Evolutionary conservation across 2,113 vertebrate genomes (phyloP).

Genomic region (Heteronetta atricapilla): DNA sequence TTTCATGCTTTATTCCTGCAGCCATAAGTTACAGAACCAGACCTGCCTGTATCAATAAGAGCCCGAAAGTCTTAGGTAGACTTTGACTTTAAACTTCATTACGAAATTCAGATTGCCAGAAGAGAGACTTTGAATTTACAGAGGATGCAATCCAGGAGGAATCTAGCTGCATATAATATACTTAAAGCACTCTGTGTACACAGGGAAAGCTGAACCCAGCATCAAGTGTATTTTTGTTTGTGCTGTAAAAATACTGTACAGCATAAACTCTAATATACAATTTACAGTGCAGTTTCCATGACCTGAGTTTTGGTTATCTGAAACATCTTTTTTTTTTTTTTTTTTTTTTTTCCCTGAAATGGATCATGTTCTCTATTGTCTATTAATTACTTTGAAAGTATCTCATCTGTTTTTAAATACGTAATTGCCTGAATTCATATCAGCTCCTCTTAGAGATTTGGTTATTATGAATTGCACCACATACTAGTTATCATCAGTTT

Average conservation of each 20-base stretch:
- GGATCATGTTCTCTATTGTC: neutral
- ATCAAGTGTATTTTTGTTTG: neutral
- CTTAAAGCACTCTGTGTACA: neutral
- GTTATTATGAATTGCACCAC: neutral
- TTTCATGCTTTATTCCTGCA: neutral
- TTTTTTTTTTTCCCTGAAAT: neutral
- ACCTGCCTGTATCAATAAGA: neutral
- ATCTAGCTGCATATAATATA: neutral
- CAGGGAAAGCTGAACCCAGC: neutral
- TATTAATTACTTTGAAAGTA: neutral
- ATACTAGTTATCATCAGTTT: neutral
- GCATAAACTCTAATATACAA: neutral
- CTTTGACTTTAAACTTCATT: neutral
- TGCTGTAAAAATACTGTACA: neutral
- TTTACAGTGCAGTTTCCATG: neutral
- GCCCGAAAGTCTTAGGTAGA: neutral
- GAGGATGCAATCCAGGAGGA: neutral
- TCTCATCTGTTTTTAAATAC: neutral
- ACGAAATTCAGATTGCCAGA: neutral
- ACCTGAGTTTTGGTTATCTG: neutral
- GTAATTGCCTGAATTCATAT: neutral
- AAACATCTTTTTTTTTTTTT: neutral
- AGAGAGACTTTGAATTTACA: neutral
- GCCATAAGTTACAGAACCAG: neutral
- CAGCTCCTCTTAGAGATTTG: neutral